These are phyloP conservation scores for Sternarchorhynchus goeldii DNA, from an alignment of 2,797 vertebrate species.

Conservation along the genomic window DNA sequence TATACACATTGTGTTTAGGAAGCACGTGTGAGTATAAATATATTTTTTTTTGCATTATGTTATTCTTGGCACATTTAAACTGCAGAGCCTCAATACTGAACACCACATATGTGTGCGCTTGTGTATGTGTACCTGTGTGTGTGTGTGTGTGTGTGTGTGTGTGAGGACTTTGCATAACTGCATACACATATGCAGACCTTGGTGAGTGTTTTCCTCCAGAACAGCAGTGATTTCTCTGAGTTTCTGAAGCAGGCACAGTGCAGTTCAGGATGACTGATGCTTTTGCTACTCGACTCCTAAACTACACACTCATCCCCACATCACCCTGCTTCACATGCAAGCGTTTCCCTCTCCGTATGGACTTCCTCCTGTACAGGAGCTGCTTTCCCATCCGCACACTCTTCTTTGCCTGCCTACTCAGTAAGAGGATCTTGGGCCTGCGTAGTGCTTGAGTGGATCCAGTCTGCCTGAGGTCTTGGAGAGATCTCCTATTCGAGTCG, in stretches of 20 bases:
- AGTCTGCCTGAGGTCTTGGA: conserved; percentile 44
- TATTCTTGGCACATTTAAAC: background rate
- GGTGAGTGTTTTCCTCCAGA: conserved; percentile 5
- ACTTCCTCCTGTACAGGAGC: conserved; percentile 66
- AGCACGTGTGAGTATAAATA: background rate
- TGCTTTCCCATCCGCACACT: conserved; percentile 55
- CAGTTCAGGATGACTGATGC: conserved; percentile 77
- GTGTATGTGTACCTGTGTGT: background rate
- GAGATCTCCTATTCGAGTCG: conserved; percentile 50
- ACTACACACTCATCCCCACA: conserved; percentile 78
- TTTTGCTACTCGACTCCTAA: conserved; percentile 71
- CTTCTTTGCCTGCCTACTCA: conserved; percentile 48
- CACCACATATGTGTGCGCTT: background rate
- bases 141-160: conserved; percentile 2
- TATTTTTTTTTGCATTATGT: background rate
- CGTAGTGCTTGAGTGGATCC: conserved; percentile 41
- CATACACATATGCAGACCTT: too few relatives aligned
- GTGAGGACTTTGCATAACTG: conserved; percentile 11
- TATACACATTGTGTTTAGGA: too few relatives aligned
- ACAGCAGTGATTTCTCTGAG: background rate
- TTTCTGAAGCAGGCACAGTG: conserved; percentile 45
- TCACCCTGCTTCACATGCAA: conserved; percentile 77
- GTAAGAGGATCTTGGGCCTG: conserved; percentile 38
- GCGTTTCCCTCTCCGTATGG: conserved; percentile 72
- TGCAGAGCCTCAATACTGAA: conserved; percentile 2